phyloP scores from a whole-genome alignment of 2,113 vertebrate species.

The Chunga burmeisteri region DNA sequence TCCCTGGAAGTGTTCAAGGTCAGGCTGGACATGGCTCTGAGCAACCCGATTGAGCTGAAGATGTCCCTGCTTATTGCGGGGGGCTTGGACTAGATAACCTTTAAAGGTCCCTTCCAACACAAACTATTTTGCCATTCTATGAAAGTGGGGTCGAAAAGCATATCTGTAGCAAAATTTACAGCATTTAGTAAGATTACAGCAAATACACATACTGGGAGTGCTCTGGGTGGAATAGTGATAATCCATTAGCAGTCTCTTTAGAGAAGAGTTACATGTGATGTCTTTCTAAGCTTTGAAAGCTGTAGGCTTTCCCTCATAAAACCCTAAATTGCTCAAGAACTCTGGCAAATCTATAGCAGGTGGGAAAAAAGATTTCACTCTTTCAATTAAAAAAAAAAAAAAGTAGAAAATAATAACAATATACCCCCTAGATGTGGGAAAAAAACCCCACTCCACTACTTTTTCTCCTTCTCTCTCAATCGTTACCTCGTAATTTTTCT shows the following conservation, averaged over 20 bases:
- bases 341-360: not conserved
- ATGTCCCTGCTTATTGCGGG: rapidly evolving
- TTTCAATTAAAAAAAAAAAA: not conserved
- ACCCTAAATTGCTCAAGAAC: not conserved
- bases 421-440: not conserved
- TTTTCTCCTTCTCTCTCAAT: not conserved
- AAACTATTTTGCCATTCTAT: not conserved
- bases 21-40: not conserved
- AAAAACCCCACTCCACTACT: not conserved
- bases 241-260: not conserved
- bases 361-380: not conserved
- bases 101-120: not conserved
- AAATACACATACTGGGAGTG: not conserved
- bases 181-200: not conserved
- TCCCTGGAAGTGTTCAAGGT: not conserved
- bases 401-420: not conserved
- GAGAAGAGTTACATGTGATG: not conserved
- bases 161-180: not conserved
- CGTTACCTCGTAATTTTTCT: not conserved
- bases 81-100: not conserved
- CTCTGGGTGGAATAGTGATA: not conserved
- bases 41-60: not conserved
- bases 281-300: not conserved
- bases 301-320: not conserved
- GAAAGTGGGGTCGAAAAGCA: rapidly evolving